Conservation (phyloP, 2,797 vertebrate species). For the Otolemur crassicaudatus region DNA sequence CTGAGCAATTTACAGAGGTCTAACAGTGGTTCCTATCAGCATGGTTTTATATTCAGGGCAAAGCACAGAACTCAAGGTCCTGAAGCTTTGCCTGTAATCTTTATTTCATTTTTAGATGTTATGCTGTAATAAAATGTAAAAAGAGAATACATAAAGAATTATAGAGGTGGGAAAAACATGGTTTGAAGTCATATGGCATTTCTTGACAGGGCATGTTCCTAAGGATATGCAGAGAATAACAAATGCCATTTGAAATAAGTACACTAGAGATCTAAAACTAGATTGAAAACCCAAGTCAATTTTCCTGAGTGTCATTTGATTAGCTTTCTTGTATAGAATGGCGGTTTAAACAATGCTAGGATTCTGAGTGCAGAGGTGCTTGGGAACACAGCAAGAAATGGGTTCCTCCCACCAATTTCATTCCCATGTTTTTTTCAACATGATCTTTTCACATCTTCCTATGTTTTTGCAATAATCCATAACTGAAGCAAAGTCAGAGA, state of each 20-base stretch:
- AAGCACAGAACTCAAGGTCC: constrained; percentile 85
- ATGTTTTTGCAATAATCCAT: constrained; percentile 88
- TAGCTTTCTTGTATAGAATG: constrained; percentile 87
- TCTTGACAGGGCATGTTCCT: constrained; percentile 88
- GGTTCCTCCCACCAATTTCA: constrained; percentile 86
- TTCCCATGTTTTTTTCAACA: constrained; percentile 85
- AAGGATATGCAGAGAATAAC: constrained; percentile 89
- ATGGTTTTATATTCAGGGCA: constrained; percentile 88
- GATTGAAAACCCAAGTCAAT: constrained; percentile 89
- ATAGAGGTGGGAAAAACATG: constrained; percentile 87
- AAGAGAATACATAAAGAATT: constrained; percentile 90
- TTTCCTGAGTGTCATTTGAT: constrained; percentile 89
- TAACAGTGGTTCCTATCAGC: constrained; percentile 84
- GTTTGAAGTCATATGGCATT: constrained; percentile 88
- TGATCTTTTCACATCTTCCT: constrained; percentile 87
- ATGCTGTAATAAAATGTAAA: constrained; percentile 90
- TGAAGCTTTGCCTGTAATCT: constrained; percentile 89
- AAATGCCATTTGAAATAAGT: constrained; percentile 89
- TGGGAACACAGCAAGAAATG: constrained; percentile 86
- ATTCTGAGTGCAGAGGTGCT: constrained; percentile 83
- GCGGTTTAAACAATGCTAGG: constrained; percentile 87
- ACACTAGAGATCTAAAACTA: constrained; percentile 88
- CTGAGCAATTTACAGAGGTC: constrained; percentile 83
- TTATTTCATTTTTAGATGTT: constrained; percentile 91
- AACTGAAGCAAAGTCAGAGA: constrained; percentile 86